Conservation (phyloP, 1,140 invertebrate species). For the Triops longicaudatus region DNA sequence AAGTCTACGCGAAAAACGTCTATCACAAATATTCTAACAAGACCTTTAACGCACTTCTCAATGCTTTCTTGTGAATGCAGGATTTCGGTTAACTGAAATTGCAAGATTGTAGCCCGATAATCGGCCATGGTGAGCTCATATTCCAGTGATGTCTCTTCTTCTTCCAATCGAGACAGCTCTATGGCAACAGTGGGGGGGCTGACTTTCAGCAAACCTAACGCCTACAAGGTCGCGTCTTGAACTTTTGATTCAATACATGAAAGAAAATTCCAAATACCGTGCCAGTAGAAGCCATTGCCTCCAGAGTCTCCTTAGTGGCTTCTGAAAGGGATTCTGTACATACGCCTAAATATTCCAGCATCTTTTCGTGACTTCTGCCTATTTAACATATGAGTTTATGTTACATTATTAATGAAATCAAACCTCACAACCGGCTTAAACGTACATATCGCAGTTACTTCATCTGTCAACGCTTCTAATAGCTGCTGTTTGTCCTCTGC, state of each 20-base stretch:
- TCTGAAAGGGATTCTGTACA: neutral
- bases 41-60: neutral
- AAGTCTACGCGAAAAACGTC: neutral
- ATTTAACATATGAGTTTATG: neutral
- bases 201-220: neutral
- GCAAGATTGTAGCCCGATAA: neutral
- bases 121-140: neutral
- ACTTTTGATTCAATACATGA: neutral
- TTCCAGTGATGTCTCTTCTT: neutral
- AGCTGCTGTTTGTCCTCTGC: neutral
- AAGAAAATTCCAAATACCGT: neutral
- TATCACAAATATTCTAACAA: neutral
- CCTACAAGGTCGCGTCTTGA: neutral
- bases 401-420: neutral
- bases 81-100: neutral
- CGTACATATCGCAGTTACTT: neutral
- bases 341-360: neutral
- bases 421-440: neutral
- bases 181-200: neutral
- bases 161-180: neutral
- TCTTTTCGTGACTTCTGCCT: neutral
- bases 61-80: neutral
- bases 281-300: neutral
- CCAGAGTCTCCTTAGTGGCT: neutral
- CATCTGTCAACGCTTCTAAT: neutral